phyloP scores from a whole-genome alignment of 2,888 invertebrate genomes.

The Eurytoma adleriae region DNA sequence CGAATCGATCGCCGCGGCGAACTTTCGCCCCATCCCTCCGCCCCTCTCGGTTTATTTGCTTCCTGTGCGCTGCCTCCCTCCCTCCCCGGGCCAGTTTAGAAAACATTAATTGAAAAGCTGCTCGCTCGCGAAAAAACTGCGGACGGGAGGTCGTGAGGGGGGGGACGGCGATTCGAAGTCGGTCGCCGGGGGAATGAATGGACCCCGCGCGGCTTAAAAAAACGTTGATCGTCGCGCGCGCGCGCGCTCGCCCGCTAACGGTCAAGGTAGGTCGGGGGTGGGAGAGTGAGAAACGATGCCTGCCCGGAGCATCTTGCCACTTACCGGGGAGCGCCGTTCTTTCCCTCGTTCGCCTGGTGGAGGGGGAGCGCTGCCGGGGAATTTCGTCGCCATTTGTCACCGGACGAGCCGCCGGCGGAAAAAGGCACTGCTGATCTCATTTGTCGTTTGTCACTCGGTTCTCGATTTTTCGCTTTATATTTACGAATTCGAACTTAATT shows the following conservation, averaged over 20 bases:
- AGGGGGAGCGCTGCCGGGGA: neutral
- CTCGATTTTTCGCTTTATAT: conserved; percentile 47
- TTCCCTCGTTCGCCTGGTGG: neutral
- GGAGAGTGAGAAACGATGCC: conserved; percentile 3
- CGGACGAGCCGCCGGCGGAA: conserved; percentile 28
- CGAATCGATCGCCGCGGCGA: conserved; percentile 46
- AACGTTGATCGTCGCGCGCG: conserved; percentile 27
- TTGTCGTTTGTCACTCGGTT: conserved; percentile 48
- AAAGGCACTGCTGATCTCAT: conserved; percentile 48
- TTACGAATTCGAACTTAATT: conserved; percentile 55
- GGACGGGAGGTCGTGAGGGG: neutral
- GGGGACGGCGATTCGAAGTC: conserved; percentile 13
- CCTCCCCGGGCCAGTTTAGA: conserved; percentile 31
- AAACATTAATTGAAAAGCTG: conserved; percentile 56
- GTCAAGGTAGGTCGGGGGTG: conserved; percentile 15
- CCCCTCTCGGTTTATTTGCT: conserved; percentile 30
- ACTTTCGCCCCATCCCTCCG: conserved; percentile 31
- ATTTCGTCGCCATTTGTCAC: conserved; percentile 51
- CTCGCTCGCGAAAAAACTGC: conserved; percentile 11
- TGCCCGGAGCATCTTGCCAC: conserved; percentile 47
- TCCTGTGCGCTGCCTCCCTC: neutral
- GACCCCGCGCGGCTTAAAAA: conserved; percentile 1
- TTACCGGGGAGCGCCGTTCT: conserved; percentile 8
- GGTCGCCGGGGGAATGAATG: conserved; percentile 11
- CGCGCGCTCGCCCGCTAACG: conserved; percentile 9